These are phyloP conservation scores for Crenuchus spilurus DNA, from an alignment of 2,797 vertebrate genomes.

Conservation along the genomic window DNA sequence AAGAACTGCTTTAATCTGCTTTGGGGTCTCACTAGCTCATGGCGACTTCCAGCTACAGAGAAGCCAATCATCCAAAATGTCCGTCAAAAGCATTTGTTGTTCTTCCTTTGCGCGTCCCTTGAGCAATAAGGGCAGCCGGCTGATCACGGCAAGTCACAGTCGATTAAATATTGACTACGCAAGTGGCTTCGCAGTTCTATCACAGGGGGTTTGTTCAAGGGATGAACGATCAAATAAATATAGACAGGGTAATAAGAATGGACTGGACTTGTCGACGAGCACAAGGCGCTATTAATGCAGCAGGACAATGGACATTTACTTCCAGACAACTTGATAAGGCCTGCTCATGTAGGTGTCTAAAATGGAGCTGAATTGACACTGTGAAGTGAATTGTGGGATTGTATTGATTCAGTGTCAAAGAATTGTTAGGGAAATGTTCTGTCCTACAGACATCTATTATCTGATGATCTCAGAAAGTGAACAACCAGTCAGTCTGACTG, in stretches of 20 bases:
- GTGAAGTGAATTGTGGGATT: conserved; percentile 13
- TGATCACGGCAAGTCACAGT: conserved; percentile 50
- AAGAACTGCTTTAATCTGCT: conserved; percentile 67
- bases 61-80: conserved; percentile 68
- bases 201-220: conserved; percentile 29
- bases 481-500: neutral
- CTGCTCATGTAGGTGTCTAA: neutral
- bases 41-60: conserved; percentile 68
- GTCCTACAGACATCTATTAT: neutral
- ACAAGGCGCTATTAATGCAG: conserved; percentile 28
- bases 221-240: conserved; percentile 47
- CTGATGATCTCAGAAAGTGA: neutral
- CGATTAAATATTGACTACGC: conserved; percentile 55
- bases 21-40: conserved; percentile 60
- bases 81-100: conserved; percentile 60
- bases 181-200: conserved; percentile 28
- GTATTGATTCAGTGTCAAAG: neutral
- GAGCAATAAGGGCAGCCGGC: conserved; percentile 40
- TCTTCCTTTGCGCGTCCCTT: conserved; percentile 43
- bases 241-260: conserved; percentile 27
- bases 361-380: neutral
- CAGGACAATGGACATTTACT: conserved; percentile 9
- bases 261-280: conserved; percentile 21
- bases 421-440: neutral
- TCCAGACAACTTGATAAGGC: neutral